Conservation (phyloP, 2,113 vertebrate species). For the Psettodes erumei region DNA sequence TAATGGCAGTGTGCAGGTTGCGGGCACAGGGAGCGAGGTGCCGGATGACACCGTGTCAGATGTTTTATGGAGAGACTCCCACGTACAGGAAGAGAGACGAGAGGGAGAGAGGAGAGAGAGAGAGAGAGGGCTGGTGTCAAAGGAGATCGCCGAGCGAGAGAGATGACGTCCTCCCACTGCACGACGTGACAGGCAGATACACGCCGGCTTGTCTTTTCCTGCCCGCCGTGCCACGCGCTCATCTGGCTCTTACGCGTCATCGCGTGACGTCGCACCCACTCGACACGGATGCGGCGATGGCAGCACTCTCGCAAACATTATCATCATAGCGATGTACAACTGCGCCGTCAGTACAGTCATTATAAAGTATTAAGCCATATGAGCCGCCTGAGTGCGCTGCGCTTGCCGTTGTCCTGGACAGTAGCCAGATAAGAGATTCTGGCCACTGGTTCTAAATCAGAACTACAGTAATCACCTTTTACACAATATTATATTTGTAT, state of each 20-base stretch:
- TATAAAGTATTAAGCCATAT: constrained; percentile 31
- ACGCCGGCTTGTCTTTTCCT: constrained; percentile 57
- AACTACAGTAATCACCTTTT: too few relatives aligned
- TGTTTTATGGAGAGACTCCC: constrained; percentile 58
- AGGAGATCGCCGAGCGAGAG: too few relatives aligned
- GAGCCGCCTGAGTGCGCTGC: neutral
- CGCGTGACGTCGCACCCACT: constrained; percentile 33
- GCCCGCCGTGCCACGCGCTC: constrained; percentile 49
- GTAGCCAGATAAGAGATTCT: neutral
- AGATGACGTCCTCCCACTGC: constrained; percentile 55
- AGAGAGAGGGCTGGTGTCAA: too few relatives aligned
- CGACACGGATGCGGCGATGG: constrained; percentile 30
- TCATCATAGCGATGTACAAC: constrained; percentile 31
- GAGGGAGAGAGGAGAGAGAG: neutral
- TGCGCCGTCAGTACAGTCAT: constrained; percentile 16
- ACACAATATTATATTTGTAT: too few relatives aligned
- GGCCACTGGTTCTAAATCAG: neutral
- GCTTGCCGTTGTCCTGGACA: neutral
- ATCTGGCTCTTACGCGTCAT: constrained; percentile 44
- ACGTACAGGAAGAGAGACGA: constrained; percentile 24
- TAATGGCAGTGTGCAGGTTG: constrained; percentile 72
- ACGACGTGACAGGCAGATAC: constrained; percentile 72
- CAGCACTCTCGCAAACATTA: constrained; percentile 20
- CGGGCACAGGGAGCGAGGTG: constrained; percentile 26
- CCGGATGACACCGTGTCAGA: constrained; percentile 58